Base-by-base conservation (phyloP, 2,797 vertebrate genomes). In the Chromobotia macracanthus region DNA sequence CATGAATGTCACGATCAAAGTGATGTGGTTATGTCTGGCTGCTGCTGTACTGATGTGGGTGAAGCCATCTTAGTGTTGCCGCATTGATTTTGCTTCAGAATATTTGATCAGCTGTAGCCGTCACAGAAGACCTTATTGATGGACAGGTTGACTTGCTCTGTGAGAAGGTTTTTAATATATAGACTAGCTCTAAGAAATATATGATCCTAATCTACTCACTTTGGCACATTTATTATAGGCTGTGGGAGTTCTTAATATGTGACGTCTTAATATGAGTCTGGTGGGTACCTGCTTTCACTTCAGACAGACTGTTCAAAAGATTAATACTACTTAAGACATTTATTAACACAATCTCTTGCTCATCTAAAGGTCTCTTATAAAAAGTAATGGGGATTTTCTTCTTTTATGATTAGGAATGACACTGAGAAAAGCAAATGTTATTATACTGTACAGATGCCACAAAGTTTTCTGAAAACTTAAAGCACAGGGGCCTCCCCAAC, bases 261-360 rank as follows among this genome's bases (percentile, higher is more conserved):
- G 18, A 35, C 25, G 53, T 44, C 77, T 71, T 79, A 79, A 76
- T 60, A 13, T 69, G 19, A 75, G 66, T 79, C 21, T 75, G 71
- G 71, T 56, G 31, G 70, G 53, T 55, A 60, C 65, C 44, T 66
- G 72, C 60, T 69, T n/a, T n/a, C n/a, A 44, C 53, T 73, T 65
- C 19, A 70, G 79, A 50, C 48, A 69, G 79, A 61, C 69, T 65
- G 51, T 50, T 70, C 28, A 35, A 58, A 44, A 77, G 68, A 82
- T 82, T 72, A 77, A 77, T 77, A 72, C 51, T 56, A 23, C 18
- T 71, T 50, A 58, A 67, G 61, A 65, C 68, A 46, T 67, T 77
- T 76, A 77, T 77, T 82, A 82, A 72, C 68, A 58, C 70, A 72
- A 77, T 77, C 61, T 51, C 44, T 72, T 56, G 15, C 38, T 64